phyloP scores from a whole-genome alignment of 2,113 vertebrate genomes.

The Colinus virginianus region DNA sequence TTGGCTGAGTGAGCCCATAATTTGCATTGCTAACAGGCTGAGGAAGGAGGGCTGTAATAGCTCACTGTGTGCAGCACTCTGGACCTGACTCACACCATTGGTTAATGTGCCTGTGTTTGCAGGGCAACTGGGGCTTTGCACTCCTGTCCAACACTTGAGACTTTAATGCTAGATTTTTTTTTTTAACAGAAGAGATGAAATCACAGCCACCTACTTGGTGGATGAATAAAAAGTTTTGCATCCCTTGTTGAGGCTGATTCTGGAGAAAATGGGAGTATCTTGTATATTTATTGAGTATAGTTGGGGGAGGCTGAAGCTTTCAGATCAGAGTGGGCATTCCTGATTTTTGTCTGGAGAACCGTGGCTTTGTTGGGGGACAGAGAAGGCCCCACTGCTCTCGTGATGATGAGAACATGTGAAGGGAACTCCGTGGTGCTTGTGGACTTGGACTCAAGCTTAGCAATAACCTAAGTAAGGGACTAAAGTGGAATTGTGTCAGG shows the following conservation, averaged over 20 bases:
- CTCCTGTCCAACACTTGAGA: background rate
- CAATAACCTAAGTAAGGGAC: rapidly evolving
- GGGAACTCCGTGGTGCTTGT: background rate
- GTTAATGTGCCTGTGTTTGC: background rate
- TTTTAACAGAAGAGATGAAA: background rate
- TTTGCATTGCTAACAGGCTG: slow-evolving; percentile 34
- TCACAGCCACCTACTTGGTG: background rate
- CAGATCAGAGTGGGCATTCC: background rate
- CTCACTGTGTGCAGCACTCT: background rate
- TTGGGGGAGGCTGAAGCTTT: background rate
- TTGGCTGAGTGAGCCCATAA: background rate
- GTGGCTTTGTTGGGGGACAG: background rate
- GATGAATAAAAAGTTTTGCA: background rate
- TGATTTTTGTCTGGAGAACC: background rate
- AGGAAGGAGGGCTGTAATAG: background rate
- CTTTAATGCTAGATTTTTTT: background rate
- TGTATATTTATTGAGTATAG: background rate
- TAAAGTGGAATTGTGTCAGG: background rate
- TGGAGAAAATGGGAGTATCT: background rate
- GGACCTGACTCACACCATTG: background rate
- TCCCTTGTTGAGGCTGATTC: background rate
- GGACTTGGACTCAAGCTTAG: background rate
- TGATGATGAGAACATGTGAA: rapidly evolving
- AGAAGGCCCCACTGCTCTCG: background rate
- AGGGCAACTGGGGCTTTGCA: rapidly evolving